Percentiles rank a stretch among this genome's conserved stretches.
phyloP scores from a whole-genome alignment of 2,797 vertebrate genomes.

The Hoplostethus atlanticus region DNA sequence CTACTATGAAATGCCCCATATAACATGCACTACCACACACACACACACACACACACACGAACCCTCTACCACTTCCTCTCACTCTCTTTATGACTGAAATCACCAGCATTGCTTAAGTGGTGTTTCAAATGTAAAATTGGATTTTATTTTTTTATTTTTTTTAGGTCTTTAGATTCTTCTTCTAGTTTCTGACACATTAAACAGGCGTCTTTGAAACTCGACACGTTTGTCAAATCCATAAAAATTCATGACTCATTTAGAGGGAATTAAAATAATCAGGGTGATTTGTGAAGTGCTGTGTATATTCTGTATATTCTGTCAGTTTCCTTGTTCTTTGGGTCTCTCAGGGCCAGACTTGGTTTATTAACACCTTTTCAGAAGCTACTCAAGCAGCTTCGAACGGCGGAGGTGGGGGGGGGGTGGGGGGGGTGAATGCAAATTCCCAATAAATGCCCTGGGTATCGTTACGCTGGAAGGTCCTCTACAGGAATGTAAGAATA shows the following conservation, averaged over 20 bases:
- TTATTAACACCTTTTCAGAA: slow-evolving; percentile 45
- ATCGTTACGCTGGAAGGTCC: slow-evolving; percentile 52
- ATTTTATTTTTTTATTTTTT: too few relatives aligned
- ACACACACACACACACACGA: neutral
- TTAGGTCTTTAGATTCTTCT: neutral
- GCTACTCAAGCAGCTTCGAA: slow-evolving; percentile 38
- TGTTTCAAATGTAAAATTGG: neutral
- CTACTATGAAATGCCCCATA: slow-evolving; percentile 32
- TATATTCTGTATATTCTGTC: slow-evolving; percentile 23
- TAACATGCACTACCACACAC: slow-evolving; percentile 6
- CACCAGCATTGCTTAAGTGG: neutral
- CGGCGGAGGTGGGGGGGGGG: too few relatives aligned
- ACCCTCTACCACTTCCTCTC: slow-evolving; percentile 7
- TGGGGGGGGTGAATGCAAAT: slow-evolving; percentile 64
- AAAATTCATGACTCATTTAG: neutral
- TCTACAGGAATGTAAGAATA: slow-evolving; percentile 55
- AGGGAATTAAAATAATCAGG: slow-evolving; percentile 17
- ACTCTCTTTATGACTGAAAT: neutral
- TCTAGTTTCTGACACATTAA: neutral
- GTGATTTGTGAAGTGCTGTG: neutral
- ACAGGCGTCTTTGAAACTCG: neutral
- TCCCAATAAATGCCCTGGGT: slow-evolving; percentile 66
- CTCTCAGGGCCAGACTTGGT: slow-evolving; percentile 37
- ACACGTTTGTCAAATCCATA: slow-evolving; percentile 9
- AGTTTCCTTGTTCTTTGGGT: slow-evolving; percentile 29